Conservation (phyloP, 1,140 invertebrate genomes). For the Sminthurides bifidus region DNA sequence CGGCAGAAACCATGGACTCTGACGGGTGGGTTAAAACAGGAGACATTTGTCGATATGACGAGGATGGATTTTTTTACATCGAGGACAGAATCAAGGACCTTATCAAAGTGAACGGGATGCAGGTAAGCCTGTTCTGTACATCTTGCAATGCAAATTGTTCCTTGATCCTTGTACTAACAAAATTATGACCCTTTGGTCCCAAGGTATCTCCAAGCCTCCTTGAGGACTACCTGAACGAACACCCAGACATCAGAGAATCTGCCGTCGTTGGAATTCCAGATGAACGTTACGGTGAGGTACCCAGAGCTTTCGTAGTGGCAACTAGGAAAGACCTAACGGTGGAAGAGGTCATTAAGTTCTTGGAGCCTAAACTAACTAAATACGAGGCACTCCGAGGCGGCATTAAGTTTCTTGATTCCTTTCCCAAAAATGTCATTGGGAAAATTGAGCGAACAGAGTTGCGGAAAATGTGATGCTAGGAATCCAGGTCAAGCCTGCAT, state of each 20-base stretch:
- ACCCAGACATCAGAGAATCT: conserved; percentile 61
- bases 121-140: too few relatives aligned
- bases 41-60: too few relatives aligned
- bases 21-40: too few relatives aligned
- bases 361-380: conserved; percentile 46
- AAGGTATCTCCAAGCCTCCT: conserved; percentile 81
- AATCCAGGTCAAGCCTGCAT: too few relatives aligned
- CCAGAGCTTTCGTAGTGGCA: conserved; percentile 52
- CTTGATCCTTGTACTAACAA: too few relatives aligned
- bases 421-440: conserved; percentile 13
- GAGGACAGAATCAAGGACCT: too few relatives aligned
- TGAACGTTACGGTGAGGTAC: conserved; percentile 55
- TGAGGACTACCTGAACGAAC: conserved; percentile 61
- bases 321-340: conserved; percentile 42
- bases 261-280: conserved; percentile 73
- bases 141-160: too few relatives aligned
- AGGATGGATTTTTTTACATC: too few relatives aligned
- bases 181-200: too few relatives aligned
- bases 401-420: conserved; percentile 9
- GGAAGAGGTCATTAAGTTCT: conserved; percentile 46
- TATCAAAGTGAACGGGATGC: too few relatives aligned
- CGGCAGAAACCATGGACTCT: too few relatives aligned
- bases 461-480: too few relatives aligned
- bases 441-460: conserved; percentile 21
- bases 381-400: conserved; percentile 54